These are phyloP conservation scores for Drosophila helvetica DNA, from an alignment of 2,888 invertebrate species.

Conservation along the genomic window DNA sequence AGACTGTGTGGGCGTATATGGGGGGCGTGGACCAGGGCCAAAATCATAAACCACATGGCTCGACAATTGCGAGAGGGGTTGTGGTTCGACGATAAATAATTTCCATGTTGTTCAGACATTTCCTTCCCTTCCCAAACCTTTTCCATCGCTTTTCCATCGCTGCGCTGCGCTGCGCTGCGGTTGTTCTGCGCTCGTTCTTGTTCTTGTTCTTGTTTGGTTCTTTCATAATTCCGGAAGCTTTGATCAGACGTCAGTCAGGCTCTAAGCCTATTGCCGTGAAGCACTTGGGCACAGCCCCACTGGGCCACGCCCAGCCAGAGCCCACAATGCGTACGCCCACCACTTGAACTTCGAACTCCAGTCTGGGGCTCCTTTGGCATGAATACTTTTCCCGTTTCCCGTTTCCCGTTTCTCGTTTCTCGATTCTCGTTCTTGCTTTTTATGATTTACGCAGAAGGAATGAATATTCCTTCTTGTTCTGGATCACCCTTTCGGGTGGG, in stretches of 20 bases:
- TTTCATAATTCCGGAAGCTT: slow-evolving; percentile 69
- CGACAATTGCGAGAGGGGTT: slow-evolving; percentile 62
- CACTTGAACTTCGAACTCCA: slow-evolving; percentile 47
- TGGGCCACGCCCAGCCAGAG: slow-evolving; percentile 21
- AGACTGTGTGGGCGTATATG: slow-evolving; percentile 40
- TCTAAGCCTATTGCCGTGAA: slow-evolving; percentile 48
- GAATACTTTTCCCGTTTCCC: slow-evolving; percentile 18
- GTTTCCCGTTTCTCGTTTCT: slow-evolving; percentile 33
- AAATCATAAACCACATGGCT: slow-evolving; percentile 69
- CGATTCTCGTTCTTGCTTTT: slow-evolving; percentile 58
- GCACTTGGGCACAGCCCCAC: slow-evolving; percentile 28
- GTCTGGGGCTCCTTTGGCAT: slow-evolving; percentile 2
- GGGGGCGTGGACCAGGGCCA: slow-evolving; percentile 38
- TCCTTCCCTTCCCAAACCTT: neutral
- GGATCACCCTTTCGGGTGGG: neutral
- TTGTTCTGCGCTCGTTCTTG: slow-evolving; percentile 21
- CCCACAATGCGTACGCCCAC: slow-evolving; percentile 28
- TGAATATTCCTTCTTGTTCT: slow-evolving; percentile 6
- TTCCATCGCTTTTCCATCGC: neutral
- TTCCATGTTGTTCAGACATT: slow-evolving; percentile 46
- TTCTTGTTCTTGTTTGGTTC: slow-evolving; percentile 23
- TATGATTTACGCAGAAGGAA: slow-evolving; percentile 70
- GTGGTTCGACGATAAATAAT: slow-evolving; percentile 69
- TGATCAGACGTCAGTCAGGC: slow-evolving; percentile 69
- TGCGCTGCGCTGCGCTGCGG: slow-evolving; percentile 15